Evolutionary conservation across 2,888 invertebrate species (phyloP).

Genomic region (Balanococcus diminutus): DNA sequence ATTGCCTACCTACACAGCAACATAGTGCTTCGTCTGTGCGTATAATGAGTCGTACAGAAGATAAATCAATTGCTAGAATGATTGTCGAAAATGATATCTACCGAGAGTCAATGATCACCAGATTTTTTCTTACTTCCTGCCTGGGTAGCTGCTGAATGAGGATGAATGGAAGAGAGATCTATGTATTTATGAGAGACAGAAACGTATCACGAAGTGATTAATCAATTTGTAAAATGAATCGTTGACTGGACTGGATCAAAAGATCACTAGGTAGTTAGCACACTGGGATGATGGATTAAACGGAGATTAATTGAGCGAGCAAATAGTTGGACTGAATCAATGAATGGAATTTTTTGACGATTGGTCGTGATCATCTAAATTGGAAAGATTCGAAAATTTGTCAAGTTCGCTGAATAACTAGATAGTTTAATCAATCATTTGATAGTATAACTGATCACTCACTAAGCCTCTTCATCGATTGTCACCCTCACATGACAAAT

Average conservation of each 20-base stretch:
- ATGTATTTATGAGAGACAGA: too few species aligned
- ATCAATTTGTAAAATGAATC: background rate
- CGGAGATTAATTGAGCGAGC: too few species aligned
- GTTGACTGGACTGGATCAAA: background rate
- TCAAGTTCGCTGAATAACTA: too few species aligned
- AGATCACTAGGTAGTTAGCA: background rate
- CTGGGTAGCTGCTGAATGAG: background rate
- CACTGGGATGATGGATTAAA: background rate
- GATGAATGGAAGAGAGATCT: background rate
- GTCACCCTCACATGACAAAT: too few species aligned
- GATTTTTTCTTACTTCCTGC: background rate
- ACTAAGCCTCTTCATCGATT: too few species aligned
- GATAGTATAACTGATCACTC: too few species aligned
- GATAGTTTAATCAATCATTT: too few species aligned
- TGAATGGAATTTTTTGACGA: background rate
- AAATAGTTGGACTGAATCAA: too few species aligned
- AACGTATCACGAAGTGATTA: background rate
- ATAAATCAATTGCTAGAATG: background rate
- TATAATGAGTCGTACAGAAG: conserved; percentile 13
- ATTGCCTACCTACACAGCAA: background rate
- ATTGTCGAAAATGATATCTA: background rate
- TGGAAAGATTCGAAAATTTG: too few species aligned
- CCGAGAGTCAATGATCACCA: background rate
- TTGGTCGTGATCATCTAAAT: too few species aligned
- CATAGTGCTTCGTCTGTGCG: background rate